These are phyloP conservation scores for Notoglanidium macrostoma DNA, from an alignment of 2,797 vertebrate species.

Conservation along the genomic window DNA sequence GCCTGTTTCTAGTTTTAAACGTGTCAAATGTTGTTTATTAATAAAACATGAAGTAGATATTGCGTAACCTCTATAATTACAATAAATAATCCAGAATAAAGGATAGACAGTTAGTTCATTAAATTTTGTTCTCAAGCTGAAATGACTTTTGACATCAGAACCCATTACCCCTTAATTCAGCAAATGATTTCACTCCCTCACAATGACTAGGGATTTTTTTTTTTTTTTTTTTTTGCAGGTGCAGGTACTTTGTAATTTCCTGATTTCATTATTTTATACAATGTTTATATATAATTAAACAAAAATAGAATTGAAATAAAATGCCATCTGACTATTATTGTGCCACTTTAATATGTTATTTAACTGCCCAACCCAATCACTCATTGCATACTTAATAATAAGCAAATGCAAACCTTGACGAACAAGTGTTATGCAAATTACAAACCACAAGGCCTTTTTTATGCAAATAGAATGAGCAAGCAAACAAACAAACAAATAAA, in stretches of 20 bases:
- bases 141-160: constrained; percentile 42
- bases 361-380: not conserved
- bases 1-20: constrained; percentile 58
- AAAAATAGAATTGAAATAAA: not conserved
- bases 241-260: not conserved
- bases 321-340: not conserved
- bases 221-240: not conserved
- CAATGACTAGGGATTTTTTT: not conserved
- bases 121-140: constrained; percentile 41
- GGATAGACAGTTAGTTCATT: constrained; percentile 50
- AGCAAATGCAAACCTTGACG: not conserved
- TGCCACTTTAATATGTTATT: not conserved
- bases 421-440: not conserved
- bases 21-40: constrained; percentile 60
- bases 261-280: not conserved
- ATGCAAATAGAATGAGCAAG: not conserved
- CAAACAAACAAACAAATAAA: not conserved
- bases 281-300: not conserved
- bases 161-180: constrained; percentile 29
- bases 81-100: constrained; percentile 56
- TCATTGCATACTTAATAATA: not conserved
- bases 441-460: not conserved
- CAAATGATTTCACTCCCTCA: constrained; percentile 18
- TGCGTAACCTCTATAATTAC: constrained; percentile 58
- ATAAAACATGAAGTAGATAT: constrained; percentile 55